Percentiles rank a stretch among this genome's conserved stretches.
These are phyloP conservation scores for Agonum fuliginosum DNA, from an alignment of 2,888 invertebrate species.

Conservation along the genomic window DNA sequence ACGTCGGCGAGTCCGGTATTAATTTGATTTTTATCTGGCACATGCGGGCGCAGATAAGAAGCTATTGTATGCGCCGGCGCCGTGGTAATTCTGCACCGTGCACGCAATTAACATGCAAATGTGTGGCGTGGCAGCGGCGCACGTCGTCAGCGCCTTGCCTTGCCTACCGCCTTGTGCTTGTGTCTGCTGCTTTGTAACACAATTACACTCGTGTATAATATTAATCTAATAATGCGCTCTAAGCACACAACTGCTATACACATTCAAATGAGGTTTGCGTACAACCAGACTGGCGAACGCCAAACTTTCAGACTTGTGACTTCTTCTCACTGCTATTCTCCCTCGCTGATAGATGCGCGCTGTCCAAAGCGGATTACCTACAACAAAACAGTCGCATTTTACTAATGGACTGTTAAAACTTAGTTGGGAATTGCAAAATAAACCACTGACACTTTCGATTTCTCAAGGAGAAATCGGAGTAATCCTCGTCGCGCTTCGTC, in stretches of 20 bases:
- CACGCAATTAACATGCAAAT: constrained; percentile 69
- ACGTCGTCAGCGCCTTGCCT: constrained; percentile 15
- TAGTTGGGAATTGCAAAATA: background rate
- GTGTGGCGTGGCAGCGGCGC: constrained; percentile 59
- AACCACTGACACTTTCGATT: background rate
- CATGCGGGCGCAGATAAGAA: constrained; percentile 63
- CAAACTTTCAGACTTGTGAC: constrained; percentile 36
- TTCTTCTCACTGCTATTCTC: background rate
- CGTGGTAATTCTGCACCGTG: constrained; percentile 57
- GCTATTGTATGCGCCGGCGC: constrained; percentile 59
- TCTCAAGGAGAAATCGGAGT: background rate
- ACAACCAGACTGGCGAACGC: constrained; percentile 34
- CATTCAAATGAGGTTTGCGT: constrained; percentile 59
- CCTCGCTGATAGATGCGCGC: background rate
- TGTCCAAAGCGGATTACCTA: background rate
- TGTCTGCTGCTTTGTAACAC: constrained; percentile 59
- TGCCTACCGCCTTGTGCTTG: constrained; percentile 35
- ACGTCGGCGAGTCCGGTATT: constrained; percentile 64
- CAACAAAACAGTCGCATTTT: background rate
- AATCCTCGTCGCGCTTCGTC: constrained; percentile 68
- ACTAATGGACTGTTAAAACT: constrained; percentile 32
- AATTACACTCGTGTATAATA: constrained; percentile 59
- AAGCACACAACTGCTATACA: constrained; percentile 57
- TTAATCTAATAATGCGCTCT: constrained; percentile 60
- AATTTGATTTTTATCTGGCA: constrained; percentile 67